Conservation (phyloP, 2,888 invertebrate genomes). For the Pimpla rufipes region DNA sequence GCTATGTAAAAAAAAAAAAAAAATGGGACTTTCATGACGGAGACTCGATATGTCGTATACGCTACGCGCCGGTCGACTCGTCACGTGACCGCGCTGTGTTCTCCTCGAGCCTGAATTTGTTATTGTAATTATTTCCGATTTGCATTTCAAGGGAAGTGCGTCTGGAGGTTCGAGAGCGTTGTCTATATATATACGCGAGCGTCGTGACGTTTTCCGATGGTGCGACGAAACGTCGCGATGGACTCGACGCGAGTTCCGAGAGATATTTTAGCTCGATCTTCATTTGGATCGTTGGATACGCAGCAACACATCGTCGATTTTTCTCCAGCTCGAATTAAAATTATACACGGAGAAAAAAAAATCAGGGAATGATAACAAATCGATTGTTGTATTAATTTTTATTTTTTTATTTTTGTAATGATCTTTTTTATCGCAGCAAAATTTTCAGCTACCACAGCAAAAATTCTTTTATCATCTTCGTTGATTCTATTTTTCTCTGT, state of each 20-base stretch:
- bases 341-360: too few species aligned
- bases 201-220: background rate
- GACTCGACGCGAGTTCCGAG: background rate
- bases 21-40: background rate
- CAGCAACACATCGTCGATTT: too few species aligned
- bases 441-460: too few species aligned
- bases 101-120: conserved; percentile 76
- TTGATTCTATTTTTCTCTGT: too few species aligned
- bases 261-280: background rate
- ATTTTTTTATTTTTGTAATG: too few species aligned
- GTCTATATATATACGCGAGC: conserved; percentile 37
- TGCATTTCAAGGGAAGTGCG: conserved; percentile 80
- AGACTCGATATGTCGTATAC: conserved; percentile 28
- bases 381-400: too few species aligned
- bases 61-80: conserved; percentile 52
- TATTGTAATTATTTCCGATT: conserved; percentile 80
- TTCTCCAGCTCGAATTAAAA: too few species aligned
- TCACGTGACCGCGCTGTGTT: conserved; percentile 80
- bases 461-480: too few species aligned
- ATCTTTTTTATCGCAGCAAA: too few species aligned
- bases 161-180: conserved; percentile 64
- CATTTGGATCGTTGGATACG: too few species aligned
- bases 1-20: background rate
- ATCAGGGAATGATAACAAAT: too few species aligned
- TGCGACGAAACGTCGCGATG: conserved; percentile 11